phyloP scores from a whole-genome alignment of 2,113 vertebrate species.

The Tor tambroides region DNA sequence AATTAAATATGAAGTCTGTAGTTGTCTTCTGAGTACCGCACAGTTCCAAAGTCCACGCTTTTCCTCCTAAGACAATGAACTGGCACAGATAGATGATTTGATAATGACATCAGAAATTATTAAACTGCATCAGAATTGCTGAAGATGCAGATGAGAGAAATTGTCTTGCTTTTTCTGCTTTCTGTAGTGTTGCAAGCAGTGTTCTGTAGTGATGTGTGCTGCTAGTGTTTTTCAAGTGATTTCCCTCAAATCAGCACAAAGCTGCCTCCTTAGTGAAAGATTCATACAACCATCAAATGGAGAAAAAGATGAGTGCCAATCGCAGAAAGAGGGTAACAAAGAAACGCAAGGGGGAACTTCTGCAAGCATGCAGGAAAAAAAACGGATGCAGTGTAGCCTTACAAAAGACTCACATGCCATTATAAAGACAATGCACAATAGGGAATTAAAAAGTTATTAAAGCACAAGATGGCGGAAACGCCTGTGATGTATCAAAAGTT shows the following conservation, averaged over 20 bases:
- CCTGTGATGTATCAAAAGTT: slow-evolving; percentile 23
- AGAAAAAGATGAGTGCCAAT: neutral
- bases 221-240: slow-evolving; percentile 23
- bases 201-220: neutral
- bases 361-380: slow-evolving; percentile 27
- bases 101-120: slow-evolving; percentile 47
- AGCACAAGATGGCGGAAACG: neutral
- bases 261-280: slow-evolving; percentile 38
- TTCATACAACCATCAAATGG: slow-evolving; percentile 26
- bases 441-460: slow-evolving; percentile 31
- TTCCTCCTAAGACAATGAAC: slow-evolving; percentile 17
- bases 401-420: slow-evolving; percentile 27
- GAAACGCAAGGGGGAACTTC: slow-evolving; percentile 1
- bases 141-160: neutral
- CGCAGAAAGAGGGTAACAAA: neutral
- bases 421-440: neutral
- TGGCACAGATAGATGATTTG: slow-evolving; percentile 26
- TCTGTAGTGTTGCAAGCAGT: neutral
- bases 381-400: neutral
- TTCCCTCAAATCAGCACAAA: slow-evolving; percentile 46
- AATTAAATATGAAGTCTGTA: slow-evolving; percentile 12
- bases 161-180: neutral
- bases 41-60: slow-evolving; percentile 25
- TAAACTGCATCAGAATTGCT: slow-evolving; percentile 33
- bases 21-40: neutral